These are phyloP conservation scores for Nematopogon swammerdamellus DNA, from an alignment of 2,888 invertebrate species.

Conservation along the genomic window DNA sequence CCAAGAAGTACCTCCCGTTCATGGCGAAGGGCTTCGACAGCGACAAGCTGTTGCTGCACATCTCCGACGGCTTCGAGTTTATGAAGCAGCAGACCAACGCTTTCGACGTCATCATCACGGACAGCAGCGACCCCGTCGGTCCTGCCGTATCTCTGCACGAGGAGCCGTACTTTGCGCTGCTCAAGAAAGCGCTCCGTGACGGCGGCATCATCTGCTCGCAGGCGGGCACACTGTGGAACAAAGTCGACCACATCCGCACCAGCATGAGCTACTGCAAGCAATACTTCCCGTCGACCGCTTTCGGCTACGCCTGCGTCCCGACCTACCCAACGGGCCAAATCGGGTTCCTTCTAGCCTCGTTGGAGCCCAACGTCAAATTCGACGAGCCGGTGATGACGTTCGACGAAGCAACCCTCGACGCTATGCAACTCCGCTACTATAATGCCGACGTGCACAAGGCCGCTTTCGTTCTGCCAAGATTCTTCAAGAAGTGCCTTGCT, in stretches of 20 bases:
- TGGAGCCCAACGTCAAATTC: constrained; percentile 65
- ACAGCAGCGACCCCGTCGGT: constrained; percentile 96
- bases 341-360: constrained; percentile 87
- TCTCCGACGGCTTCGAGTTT: constrained; percentile 94
- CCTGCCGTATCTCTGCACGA: constrained; percentile 70
- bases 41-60: constrained; percentile 76
- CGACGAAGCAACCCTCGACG: constrained; percentile 62
- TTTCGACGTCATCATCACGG: constrained; percentile 98
- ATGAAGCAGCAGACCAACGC: constrained; percentile 80
- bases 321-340: constrained; percentile 98
- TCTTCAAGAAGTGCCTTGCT: too few relatives aligned
- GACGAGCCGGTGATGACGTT: constrained; percentile 63
- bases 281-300: constrained; percentile 76
- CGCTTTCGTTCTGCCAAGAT: constrained; percentile 85
- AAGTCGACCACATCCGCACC: constrained; percentile 71
- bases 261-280: constrained; percentile 73
- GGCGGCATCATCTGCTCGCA: constrained; percentile 95
- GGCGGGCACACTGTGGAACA: constrained; percentile 79
- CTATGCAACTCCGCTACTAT: constrained; percentile 81
- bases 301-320: constrained; percentile 83
- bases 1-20: constrained; percentile 84
- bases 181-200: constrained; percentile 79
- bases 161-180: constrained; percentile 78
- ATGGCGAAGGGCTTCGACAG: constrained; percentile 87
- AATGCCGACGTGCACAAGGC: constrained; percentile 79